Base-by-base conservation (phyloP, 2,797 vertebrate species). In the Sebastes diaconus region DNA sequence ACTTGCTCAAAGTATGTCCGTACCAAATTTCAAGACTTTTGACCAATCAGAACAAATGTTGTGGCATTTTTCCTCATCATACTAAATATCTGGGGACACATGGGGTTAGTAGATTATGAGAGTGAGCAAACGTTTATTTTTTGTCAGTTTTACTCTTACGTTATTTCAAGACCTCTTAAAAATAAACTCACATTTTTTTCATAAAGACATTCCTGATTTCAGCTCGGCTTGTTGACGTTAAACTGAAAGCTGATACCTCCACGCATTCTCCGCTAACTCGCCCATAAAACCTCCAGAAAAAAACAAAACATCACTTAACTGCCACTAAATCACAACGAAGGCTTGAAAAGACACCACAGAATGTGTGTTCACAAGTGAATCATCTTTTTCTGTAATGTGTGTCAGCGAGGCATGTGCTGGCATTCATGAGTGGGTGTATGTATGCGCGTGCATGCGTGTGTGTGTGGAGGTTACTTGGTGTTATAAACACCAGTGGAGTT, bases 401-500 rank as follows among this genome's bases (percentile, higher is more conserved):
- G 75, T 73, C 73, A 84, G 60, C 24, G 63, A 75, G 70, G 61
- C 79, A 82, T 86, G 72, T 73, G 68, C 66, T 39, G 80, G 76
- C 68, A 58, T 67, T 72, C 39, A 14, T 13, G 59, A 25, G 65
- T 77, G 69, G 36, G 79, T 67, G 68, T 69, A 18, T n/a, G 34
- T 42, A 2, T 39, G 34, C 8, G 8, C 1, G 22, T 16, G 61
- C 2, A 0, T 58, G 27, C 3, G 78, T 59, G 22, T n/a, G 8
- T 58, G 39, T 59, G 63, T 22, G 80, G 27, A 65, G 57, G 71
- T 70, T 69, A 50, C 66, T 63, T 34, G 22, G 77, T 30, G 65
- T 81, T 77, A 81, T 83, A 85, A 93, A 92, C 87, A 89, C 77
- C 73, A 65, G 73, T 24, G 32, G 82, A 73, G 88, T 87, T 85